Conservation (phyloP, 2,797 vertebrate genomes). For the Cryptoprocta ferox region DNA sequence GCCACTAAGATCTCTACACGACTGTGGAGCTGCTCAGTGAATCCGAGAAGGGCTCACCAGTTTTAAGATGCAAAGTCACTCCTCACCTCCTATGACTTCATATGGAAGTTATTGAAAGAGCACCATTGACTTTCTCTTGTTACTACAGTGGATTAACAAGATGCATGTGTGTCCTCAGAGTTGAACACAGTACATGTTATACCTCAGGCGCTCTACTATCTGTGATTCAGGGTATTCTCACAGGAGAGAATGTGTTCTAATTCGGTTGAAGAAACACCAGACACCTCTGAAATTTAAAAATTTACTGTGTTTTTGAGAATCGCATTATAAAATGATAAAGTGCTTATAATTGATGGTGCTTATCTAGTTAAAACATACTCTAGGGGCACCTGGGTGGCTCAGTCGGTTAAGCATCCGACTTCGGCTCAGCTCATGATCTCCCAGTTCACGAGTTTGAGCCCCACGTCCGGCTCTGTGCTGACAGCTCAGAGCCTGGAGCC, state of each 20-base stretch:
- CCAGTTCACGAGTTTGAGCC: too few species aligned
- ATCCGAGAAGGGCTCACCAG: background rate
- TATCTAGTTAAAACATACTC: background rate
- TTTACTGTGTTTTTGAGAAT: background rate
- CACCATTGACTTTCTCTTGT: background rate
- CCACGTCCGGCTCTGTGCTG: too few species aligned
- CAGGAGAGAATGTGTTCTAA: background rate
- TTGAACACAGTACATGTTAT: rapidly evolving
- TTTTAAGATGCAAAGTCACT: background rate
- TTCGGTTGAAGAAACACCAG: background rate
- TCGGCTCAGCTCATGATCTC: too few species aligned
- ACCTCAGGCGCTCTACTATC: background rate
- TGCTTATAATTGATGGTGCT: background rate
- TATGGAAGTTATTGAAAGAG: background rate
- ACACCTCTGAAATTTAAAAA: background rate
- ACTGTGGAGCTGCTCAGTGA: background rate
- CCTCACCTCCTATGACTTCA: background rate
- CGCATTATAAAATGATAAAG: background rate
- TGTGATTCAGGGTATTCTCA: background rate
- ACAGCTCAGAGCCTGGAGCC: too few species aligned
- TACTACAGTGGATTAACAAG: rapidly evolving
- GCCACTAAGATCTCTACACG: too few species aligned
- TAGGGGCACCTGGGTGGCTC: background rate
- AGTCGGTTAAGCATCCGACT: too few species aligned
- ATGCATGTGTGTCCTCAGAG: background rate